Evolutionary conservation across 2,888 invertebrate species (phyloP), one percentile per base, ranked within the genome.

Genomic region (Blomia tropicalis): DNA sequence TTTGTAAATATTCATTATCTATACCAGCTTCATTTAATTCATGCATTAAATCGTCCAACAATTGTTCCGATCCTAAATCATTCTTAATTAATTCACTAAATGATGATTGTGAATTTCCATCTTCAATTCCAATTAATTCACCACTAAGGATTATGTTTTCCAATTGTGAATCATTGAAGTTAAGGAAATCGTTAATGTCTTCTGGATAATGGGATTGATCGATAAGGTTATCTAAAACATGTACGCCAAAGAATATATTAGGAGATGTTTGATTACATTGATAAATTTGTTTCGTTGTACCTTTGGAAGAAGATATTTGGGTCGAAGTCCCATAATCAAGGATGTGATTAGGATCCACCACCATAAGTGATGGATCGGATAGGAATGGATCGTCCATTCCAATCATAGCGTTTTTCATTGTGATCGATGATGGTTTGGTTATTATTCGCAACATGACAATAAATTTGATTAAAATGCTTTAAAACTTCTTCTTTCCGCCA

Each of bases 61-160:
- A n/a, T n/a, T n/a, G n/a, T n/a, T n/a, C n/a, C n/a, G n/a, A n/a
- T n/a, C n/a, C n/a, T n/a, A n/a, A n/a, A n/a, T n/a, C n/a, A n/a
- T n/a, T n/a, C n/a, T n/a, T n/a, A n/a, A n/a, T n/a, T n/a, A n/a
- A n/a, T n/a, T n/a, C n/a, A n/a, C n/a, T n/a, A n/a, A n/a, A n/a
- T n/a, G n/a, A n/a, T n/a, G n/a, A n/a, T 17, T 17, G 17, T 7
- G 36, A 17, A 36, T 36, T 47, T 7, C 22, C 51, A 14, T 14
- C 51, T 11, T 14, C 7, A 7, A 11, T 19, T 22, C 51, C 51
- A 36, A 7, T 11, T 11, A 36, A 17, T 11, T 17, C 36, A n/a
- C 51, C 22, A 27, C 22, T 27, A n/a, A 47, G 51, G n/a, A 47
- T 47, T 7, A 47, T 47, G 51, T 47, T 47, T 27, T 47, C 51